Base-by-base conservation (phyloP, 1,140 invertebrate genomes). In the Acromyrmex echinatior region DNA sequence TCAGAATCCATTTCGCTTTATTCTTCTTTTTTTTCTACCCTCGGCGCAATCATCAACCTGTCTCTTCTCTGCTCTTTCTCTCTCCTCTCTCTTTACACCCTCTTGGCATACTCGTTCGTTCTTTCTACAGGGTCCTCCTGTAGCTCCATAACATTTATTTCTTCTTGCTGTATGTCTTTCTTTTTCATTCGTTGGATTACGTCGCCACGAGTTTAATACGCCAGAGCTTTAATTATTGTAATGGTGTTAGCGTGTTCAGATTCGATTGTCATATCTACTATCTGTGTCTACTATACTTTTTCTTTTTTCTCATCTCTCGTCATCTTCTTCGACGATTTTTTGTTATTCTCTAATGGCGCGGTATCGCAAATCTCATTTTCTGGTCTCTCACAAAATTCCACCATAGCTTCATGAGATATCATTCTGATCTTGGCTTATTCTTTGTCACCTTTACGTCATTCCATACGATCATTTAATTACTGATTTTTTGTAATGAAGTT, bases 171-270 rank as follows among this genome's bases (percentile, higher is more conserved):
- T 53, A 25, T 62, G 12, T 76, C 28, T 68, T 81, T 14, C 51
- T 81, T 73, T 58, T 81, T 60, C 51, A 49, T 80, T 56, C 60
- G 49, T 74, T 31, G 18, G 25, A 51, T 35, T 70, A 90, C 77
- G 62, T 87, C 25, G 77, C 45, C 62, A 77, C 65, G 28, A 71
- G 68, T 51, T 81, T 87, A 86, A 90, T 87, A 79, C 53, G 31
- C 35, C 62, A 45, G 58, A 87, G 78, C 88, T 91, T 91, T 90
- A 91, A 91, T 91, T 89, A 88, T 88, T 74, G 82, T 88, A 90
- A 88, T 88, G 77, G 70, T 85, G 79, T 86, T 87, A 80, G 84
- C 84, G 60, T 85, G 88, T 82, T 84, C 21, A 68, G 31, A 73
- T 87, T 84, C 49, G 28, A 70, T 21, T 82, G 56, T 81, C 25